Conservation (phyloP, 2,797 vertebrate species). For the Lophius americanus region DNA sequence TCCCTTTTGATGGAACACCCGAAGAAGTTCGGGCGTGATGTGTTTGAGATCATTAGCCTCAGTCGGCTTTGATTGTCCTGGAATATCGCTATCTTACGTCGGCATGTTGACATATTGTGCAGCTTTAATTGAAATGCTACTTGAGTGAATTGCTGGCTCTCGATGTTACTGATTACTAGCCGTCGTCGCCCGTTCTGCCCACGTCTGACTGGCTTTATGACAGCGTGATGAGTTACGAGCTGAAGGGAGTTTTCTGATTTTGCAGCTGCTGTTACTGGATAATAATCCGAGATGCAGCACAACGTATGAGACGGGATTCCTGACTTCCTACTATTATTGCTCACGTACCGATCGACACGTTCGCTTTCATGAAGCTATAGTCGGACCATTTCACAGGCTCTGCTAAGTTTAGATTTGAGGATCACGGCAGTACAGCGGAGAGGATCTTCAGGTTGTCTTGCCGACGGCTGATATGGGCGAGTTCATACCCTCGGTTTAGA, state of each 20-base stretch:
- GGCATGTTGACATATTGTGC: too few relatives aligned
- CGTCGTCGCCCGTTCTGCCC: neutral
- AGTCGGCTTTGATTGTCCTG: too few relatives aligned
- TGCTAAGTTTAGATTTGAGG: slow-evolving; percentile 40
- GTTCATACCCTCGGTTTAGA: slow-evolving; percentile 22
- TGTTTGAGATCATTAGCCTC: too few relatives aligned
- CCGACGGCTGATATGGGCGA: slow-evolving; percentile 26
- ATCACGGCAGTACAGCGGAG: slow-evolving; percentile 24
- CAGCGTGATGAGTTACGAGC: slow-evolving; percentile 19
- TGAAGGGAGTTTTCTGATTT: slow-evolving; percentile 14
- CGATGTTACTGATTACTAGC: neutral
- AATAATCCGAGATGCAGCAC: slow-evolving; percentile 11
- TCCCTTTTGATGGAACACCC: too few relatives aligned
- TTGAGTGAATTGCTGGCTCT: neutral
- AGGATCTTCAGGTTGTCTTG: slow-evolving; percentile 39
- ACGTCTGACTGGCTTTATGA: slow-evolving; percentile 9
- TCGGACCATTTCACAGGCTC: slow-evolving; percentile 17
- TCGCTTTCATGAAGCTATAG: slow-evolving; percentile 32
- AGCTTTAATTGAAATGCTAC: too few relatives aligned
- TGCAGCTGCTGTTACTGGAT: slow-evolving; percentile 36
- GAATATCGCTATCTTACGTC: too few relatives aligned
- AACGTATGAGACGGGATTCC: slow-evolving; percentile 10
- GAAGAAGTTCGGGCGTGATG: too few relatives aligned
- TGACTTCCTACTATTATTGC: slow-evolving; percentile 3
- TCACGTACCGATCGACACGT: slow-evolving; percentile 6